A percentile compares a stretch with the other conserved stretches of the same genome.
Evolutionary conservation across 2,888 invertebrate species (phyloP).

Genomic region (Caenorhabditis parvicauda): DNA sequence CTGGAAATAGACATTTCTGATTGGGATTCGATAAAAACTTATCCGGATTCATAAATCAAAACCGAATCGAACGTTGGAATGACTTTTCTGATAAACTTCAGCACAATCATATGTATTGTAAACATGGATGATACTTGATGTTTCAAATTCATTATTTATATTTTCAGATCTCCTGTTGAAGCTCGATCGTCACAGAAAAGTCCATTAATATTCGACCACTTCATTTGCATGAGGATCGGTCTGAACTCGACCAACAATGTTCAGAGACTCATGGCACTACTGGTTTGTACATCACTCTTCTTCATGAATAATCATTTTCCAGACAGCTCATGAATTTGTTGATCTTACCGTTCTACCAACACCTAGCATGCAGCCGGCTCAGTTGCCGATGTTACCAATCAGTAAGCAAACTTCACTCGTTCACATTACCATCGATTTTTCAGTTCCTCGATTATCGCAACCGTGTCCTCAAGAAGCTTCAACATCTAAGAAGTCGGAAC

Average conservation of each 20-base stretch:
- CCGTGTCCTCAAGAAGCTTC: slow-evolving; percentile 18
- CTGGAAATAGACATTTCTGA: too few species aligned
- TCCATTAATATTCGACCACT: slow-evolving; percentile 37
- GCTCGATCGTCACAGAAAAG: slow-evolving; percentile 11
- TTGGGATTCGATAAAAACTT: too few species aligned
- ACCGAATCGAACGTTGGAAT: too few species aligned
- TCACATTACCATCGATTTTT: not conserved
- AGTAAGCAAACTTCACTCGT: slow-evolving; percentile 2
- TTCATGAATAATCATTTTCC: slow-evolving; percentile 6
- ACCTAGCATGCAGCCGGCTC: slow-evolving; percentile 19
- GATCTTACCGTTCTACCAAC: slow-evolving; percentile 35
- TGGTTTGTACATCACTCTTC: slow-evolving; percentile 11
- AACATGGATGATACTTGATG: too few species aligned
- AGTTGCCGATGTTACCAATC: slow-evolving; percentile 14
- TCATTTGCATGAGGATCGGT: slow-evolving; percentile 41
- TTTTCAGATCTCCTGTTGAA: too few species aligned
- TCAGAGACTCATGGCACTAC: slow-evolving; percentile 36
- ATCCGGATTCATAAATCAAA: too few species aligned
- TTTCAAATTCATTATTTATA: too few species aligned
- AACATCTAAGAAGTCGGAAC: slow-evolving; percentile 9
- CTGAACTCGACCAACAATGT: slow-evolving; percentile 38
- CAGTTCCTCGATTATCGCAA: slow-evolving; percentile 3
- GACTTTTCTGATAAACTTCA: too few species aligned
- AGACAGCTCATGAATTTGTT: slow-evolving; percentile 39
- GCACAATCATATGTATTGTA: too few species aligned